Percentiles rank a stretch among this genome's conserved stretches.
Evolutionary conservation across 2,113 vertebrate genomes (phyloP).

Genomic region (Muntiacus muntjak): DNA sequence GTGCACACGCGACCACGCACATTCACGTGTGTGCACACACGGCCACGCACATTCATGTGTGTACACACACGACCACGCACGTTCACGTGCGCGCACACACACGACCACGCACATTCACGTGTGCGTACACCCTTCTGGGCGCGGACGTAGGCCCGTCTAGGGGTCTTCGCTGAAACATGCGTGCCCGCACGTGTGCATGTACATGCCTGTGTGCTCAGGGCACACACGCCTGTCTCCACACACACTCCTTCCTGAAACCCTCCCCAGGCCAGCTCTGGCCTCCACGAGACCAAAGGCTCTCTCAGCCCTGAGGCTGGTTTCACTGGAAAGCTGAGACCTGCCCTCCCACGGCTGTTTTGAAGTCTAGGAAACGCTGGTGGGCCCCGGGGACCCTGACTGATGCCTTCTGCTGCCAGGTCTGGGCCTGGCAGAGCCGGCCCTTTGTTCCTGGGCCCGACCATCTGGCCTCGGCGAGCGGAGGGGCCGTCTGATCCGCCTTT

Average conservation of each 20-base stretch:
- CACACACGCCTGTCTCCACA: background rate
- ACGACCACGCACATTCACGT: accelerated
- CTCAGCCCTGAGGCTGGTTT: background rate
- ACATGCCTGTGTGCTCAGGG: accelerated
- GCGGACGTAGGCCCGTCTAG: accelerated
- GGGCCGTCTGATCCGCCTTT: background rate
- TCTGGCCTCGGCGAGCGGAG: background rate
- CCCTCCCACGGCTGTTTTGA: background rate
- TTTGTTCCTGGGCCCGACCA: background rate
- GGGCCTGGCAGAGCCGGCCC: background rate
- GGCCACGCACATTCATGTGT: no score
- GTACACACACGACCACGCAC: accelerated
- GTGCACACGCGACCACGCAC: accelerated
- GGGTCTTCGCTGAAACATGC: background rate
- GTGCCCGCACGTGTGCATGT: accelerated
- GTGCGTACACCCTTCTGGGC: accelerated
- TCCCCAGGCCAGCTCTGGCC: background rate
- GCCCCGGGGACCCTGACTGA: accelerated
- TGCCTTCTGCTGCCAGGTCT: accelerated
- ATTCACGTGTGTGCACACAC: no score
- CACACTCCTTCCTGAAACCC: background rate
- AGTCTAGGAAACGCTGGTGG: background rate
- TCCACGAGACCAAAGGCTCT: accelerated
- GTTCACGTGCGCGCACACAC: no score
- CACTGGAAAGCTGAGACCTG: background rate